phyloP scores from a whole-genome alignment of 2,888 invertebrate genomes.

The Luperina testacea region DNA sequence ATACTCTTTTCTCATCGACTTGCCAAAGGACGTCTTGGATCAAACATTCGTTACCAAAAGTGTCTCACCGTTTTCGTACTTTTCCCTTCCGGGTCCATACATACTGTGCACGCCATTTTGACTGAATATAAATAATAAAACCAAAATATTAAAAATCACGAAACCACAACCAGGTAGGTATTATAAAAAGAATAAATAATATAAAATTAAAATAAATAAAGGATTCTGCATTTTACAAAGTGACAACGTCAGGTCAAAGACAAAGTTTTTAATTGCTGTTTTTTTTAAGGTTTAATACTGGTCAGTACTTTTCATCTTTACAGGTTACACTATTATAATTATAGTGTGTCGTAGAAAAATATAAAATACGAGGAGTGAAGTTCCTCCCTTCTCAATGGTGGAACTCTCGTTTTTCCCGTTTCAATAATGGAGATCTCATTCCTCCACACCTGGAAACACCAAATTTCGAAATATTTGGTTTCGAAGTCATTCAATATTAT shows the following conservation, averaged over 20 bases:
- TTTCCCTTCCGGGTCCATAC: conserved; percentile 46
- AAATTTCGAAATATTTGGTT: not conserved
- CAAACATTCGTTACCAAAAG: not conserved
- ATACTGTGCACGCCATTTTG: conserved; percentile 57
- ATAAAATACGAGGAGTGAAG: not conserved
- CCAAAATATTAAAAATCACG: conserved; percentile 15
- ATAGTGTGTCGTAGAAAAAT: not conserved
- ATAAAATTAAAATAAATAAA: conserved; percentile 33
- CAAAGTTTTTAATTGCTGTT: not conserved
- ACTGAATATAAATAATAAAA: conserved; percentile 8
- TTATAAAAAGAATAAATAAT: conserved; percentile 15
- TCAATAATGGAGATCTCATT: not conserved
- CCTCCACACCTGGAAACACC: not conserved
- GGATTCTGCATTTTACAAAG: conserved; percentile 24
- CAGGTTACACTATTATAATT: not conserved
- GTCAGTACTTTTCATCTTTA: conserved; percentile 4
- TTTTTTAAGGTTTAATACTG: not conserved
- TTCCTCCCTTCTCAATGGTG: not conserved
- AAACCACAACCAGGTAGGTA: not conserved
- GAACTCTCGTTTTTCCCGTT: no score
- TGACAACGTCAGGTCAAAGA: conserved; percentile 25
- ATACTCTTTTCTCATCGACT: not conserved
- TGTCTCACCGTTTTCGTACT: conserved; percentile 51
- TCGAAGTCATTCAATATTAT: not conserved
- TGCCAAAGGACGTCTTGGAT: not conserved